Base-by-base conservation (phyloP, 2,888 invertebrate genomes). In the Hemaris fuciformis region DNA sequence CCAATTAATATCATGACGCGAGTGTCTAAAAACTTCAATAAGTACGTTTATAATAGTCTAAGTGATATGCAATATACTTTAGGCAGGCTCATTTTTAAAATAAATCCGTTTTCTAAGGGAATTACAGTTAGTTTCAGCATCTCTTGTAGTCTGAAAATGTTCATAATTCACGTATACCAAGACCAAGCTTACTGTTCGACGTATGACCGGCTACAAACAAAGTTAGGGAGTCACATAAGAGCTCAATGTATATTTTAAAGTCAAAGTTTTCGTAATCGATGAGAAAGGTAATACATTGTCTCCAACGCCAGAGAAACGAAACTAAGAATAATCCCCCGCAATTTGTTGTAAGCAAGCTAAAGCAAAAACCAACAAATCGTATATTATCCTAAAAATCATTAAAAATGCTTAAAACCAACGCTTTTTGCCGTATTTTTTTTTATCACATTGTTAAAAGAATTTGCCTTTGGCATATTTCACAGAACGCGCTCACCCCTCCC, bases 51-150 rank as follows among this genome's bases (percentile, higher is more conserved):
- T 70, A 72, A 27, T 27, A 57, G 75, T 80, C 86, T 88, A 89
- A 86, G 81, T 91, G 91, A 91, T 91, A 91, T 91, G 91, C 91
- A 90, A 89, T 90, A 89, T 83, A 87, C 78, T 84, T 84, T 88
- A 89, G 89, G 89, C 90, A 90, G 88, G 89, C 89, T 85, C 78
- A 76, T 81, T 64, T 66, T 64, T 61, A 71, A 66, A 62, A 68
- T 62, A 64, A 64, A 27, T 53, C 31, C 57, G 71, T 27, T 53
- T 41, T 8, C 13, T 27, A 13, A 34, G 6, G 13, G 18, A 41
- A 18, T 60, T 18, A 60, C 74, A 65, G 65, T 70, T 65, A 67
- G 67, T 63, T 60, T 53, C 3, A n/a, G n/a, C n/a, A n/a, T n/a
- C n/a, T n/a, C n/a, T n/a, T n/a, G n/a, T n/a, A n/a, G n/a, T n/a